Evolutionary conservation across 2,888 invertebrate species (phyloP), one percentile per base, ranked within the genome.

Genomic region (Linyphia triangularis): DNA sequence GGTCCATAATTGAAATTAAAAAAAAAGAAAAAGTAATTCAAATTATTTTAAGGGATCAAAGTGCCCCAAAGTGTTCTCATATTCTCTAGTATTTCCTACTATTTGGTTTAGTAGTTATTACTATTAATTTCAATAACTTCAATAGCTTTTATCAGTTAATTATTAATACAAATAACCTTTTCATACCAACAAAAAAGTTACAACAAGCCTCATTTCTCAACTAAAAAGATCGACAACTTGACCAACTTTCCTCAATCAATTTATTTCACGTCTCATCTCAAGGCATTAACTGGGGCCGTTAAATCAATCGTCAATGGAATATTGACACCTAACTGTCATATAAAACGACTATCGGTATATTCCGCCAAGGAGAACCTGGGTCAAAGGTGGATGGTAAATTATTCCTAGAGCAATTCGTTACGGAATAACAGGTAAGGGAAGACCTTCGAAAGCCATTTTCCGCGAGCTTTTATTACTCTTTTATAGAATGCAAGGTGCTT

Each of bases 371-470:
- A 33, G 22, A 85, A 30, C 85, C 22, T 40, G 70, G 40, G 77
- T 61, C 61, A 85, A 28, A 70, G 77, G 67, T 69, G 9, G 10
- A 10, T 16, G 7, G 19, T 57, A 59, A 81, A 78, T 78, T 61
- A 61, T 70, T 85, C 69, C 40, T 28, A 16, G 40, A 22, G 37
- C 65, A 59, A 85, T 85, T 85, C 40, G 61, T 70, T 85, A 70
- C 59, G 57, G 57, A 33, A 59, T 19, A 69, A 30, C 30, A 22
- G 67, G 5, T 37, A 37, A 57, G 51, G n/a, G 51, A 84, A 77
- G 75, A 70, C 85, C 75, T 85, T 70, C 77, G 59, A 57, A 24
- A 37, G 73, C 40, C 63, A 73, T 83, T 83, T 83, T 63, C 30
- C 43, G 43, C 43, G 28, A 9, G n/a, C 59, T 57, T 75, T 85